A percentile compares a stretch with the other conserved stretches of the same genome.
These are phyloP conservation scores for Palaemon carinicauda DNA, from an alignment of 1,140 invertebrate genomes.

Conservation along the genomic window DNA sequence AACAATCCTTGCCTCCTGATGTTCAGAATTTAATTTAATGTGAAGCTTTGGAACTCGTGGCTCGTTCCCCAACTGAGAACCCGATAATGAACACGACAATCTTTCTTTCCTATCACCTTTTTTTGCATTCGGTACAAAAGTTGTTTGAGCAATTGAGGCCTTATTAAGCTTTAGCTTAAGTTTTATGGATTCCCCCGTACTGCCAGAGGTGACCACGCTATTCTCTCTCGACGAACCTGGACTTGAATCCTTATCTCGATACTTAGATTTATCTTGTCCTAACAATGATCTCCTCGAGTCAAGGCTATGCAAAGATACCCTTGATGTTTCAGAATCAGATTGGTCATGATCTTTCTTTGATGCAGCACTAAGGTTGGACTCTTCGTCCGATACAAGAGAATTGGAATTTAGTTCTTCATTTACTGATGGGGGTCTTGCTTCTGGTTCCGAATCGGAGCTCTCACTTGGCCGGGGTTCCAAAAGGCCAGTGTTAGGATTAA, in stretches of 20 bases:
- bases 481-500: conserved; percentile 87
- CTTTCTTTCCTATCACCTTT: conserved; percentile 56
- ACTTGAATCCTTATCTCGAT: conserved; percentile 55
- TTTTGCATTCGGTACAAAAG: conserved; percentile 54
- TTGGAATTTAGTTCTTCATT: conserved; percentile 66
- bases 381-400: conserved; percentile 68
- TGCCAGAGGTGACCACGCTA: conserved; percentile 62
- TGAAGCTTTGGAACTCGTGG: conserved; percentile 87
- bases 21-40: conserved; percentile 73
- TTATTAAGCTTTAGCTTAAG: conserved; percentile 76
- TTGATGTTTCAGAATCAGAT: conserved; percentile 73
- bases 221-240: conserved; percentile 48
- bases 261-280: conserved; percentile 45
- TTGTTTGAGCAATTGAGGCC: conserved; percentile 51
- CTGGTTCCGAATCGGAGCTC: conserved; percentile 60
- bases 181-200: conserved; percentile 81
- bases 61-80: conserved; percentile 69
- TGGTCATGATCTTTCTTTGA: conserved; percentile 67
- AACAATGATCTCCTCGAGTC: conserved; percentile 42
- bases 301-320: conserved; percentile 68
- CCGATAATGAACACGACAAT: conserved; percentile 18
- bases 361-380: conserved; percentile 58
- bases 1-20: conserved; percentile 50
- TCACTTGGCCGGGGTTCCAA: conserved; percentile 77
- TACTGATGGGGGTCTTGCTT: conserved; percentile 61